Evolutionary conservation across 1,140 invertebrate genomes (phyloP).

Genomic region (Drosophila hydei): DNA sequence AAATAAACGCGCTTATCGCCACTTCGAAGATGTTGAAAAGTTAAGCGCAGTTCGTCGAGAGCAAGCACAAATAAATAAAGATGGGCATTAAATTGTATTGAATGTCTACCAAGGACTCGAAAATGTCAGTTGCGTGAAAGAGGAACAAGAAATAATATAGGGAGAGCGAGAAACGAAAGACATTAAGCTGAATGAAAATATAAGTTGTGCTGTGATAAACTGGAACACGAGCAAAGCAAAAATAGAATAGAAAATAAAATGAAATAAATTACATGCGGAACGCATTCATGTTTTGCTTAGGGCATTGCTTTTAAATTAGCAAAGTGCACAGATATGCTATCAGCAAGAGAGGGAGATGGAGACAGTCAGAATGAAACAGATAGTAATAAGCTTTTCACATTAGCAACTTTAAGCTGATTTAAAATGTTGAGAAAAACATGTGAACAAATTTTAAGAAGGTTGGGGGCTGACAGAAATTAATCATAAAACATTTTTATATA

Average conservation of each 20-base stretch:
- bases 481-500: no score
- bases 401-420: no score
- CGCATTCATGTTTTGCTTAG: neutral
- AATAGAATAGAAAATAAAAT: neutral
- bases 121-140: constrained; percentile 8
- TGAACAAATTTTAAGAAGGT: no score
- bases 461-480: no score
- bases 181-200: constrained; percentile 16
- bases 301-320: constrained; percentile 18
- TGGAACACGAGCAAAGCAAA: neutral
- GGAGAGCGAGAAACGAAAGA: neutral
- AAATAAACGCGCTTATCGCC: constrained; percentile 17
- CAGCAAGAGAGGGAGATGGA: neutral
- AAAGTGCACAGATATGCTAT: neutral
- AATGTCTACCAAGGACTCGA: constrained; percentile 1
- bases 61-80: constrained; percentile 4
- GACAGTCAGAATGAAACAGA: neutral
- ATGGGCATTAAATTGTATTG: constrained; percentile 16
- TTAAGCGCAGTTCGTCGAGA: constrained; percentile 18
- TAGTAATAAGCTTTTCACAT: constrained; percentile 1
- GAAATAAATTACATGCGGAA: constrained; percentile 17
- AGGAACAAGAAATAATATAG: neutral
- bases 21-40: constrained; percentile 31
- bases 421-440: no score
- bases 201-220: neutral